Evolutionary conservation across 1,140 invertebrate species (phyloP), one percentile per base, ranked within the genome.

Genomic region (Lordiphosa stackelbergi): DNA sequence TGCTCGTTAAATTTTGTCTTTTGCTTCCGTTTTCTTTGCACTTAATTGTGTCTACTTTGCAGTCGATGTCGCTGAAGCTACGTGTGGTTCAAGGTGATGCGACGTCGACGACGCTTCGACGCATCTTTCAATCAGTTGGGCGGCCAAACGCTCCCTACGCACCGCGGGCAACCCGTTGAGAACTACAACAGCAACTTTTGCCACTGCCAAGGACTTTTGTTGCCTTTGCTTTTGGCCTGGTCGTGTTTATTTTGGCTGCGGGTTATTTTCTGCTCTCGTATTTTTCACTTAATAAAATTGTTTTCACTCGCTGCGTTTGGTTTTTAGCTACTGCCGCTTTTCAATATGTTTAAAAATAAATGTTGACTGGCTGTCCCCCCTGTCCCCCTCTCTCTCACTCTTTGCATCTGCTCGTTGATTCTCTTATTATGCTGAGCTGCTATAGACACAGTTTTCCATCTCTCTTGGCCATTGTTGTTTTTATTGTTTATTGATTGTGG

Each of bases 211-310:
- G 77, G 75, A 81, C 75, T 69, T 66, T 66, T 53, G 41, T 60
- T 69, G 61, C 65, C 54, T 66, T 73, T 64, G 41, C 74, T 63
- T 69, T 68, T 57, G 64, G 66, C 57, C 48, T 66, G 52, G 66
- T 72, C 58, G 41, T 78, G 73, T 81, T 81, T 81, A 68, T 75
- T 74, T 81, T 81, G 77, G 77, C 68, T 83, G 46, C 59, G 68
- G 71, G 77, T 75, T 81, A 69, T 81, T 81, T 83, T 83, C 64
- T 74, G 71, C 75, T 66, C 59, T 71, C 66, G 75, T 75, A 79
- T 79, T 79, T 83, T 79, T 83, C 75, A 81, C 75, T 81, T 81
- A 81, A 81, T 81, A 83, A 81, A 81, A 81, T 81, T 81, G 75
- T 81, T 83, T 83, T 81, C 72, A 72, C 66, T 77, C 75, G 75